Evolutionary conservation across 2,888 invertebrate genomes (phyloP).

Genomic region (Microplitis manilae): DNA sequence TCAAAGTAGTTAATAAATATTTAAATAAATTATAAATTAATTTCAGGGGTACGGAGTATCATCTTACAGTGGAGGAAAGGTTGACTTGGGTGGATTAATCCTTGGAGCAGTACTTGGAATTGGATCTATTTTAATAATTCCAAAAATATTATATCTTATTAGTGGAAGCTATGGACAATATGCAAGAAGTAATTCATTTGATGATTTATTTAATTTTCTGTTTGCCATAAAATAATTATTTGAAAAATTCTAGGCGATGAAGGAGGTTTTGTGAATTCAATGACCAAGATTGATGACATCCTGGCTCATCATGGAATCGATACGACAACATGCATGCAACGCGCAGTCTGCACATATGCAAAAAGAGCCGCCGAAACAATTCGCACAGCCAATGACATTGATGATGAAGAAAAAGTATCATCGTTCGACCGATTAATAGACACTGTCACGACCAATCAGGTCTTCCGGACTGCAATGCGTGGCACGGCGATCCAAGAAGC

Average conservation of each 20-base stretch:
- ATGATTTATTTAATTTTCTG: neutral
- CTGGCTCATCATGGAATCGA: conserved; percentile 76
- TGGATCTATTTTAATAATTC: conserved; percentile 85
- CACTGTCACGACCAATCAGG: conserved; percentile 63
- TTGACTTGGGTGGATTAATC: conserved; percentile 87
- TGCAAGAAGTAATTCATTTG: conserved; percentile 79
- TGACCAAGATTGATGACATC: conserved; percentile 74
- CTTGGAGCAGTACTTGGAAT: conserved; percentile 86
- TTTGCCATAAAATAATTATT: conserved; percentile 1
- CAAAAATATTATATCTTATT: conserved; percentile 83
- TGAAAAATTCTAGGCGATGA: conserved; percentile 73
- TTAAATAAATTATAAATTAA: conserved; percentile 14
- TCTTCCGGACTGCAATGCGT: conserved; percentile 68
- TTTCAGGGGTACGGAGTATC: conserved; percentile 73
- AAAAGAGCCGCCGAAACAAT: conserved; percentile 75
- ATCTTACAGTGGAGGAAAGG: conserved; percentile 82
- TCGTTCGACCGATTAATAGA: conserved; percentile 64
- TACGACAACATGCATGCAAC: conserved; percentile 77
- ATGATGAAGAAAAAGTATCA: conserved; percentile 56
- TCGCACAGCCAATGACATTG: conserved; percentile 51
- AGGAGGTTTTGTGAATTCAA: conserved; percentile 77
- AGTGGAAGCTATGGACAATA: conserved; percentile 77
- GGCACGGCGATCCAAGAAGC: conserved; percentile 75
- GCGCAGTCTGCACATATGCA: conserved; percentile 79
- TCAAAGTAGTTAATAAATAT: neutral